phyloP scores from a whole-genome alignment of 2,888 invertebrate species.

The Leucophenga maculata region DNA sequence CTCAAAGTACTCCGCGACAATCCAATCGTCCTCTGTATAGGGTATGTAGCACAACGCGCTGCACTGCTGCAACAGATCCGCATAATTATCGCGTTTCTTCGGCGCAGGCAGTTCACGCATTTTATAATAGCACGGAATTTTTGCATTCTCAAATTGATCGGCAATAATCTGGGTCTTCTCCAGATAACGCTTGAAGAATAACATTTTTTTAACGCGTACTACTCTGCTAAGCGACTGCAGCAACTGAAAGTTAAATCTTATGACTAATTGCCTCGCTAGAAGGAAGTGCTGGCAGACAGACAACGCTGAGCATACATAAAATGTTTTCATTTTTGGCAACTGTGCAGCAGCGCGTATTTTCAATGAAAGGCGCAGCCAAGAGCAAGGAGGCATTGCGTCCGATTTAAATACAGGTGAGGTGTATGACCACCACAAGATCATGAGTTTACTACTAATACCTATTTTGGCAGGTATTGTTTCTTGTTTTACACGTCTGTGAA shows the following conservation, averaged over 20 bases:
- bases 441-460: no score
- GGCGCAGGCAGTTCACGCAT: conserved; percentile 61
- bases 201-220: conserved; percentile 53
- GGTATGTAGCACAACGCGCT: conserved; percentile 52
- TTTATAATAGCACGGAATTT: conserved; percentile 62
- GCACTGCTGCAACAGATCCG: conserved; percentile 55
- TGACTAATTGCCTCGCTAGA: neutral
- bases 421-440: no score
- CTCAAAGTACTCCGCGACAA: conserved; percentile 66
- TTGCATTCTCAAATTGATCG: conserved; percentile 58
- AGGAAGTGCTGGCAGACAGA: conserved; percentile 20
- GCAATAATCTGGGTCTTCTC: conserved; percentile 61
- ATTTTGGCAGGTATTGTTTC: no score
- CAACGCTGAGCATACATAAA: conserved; percentile 35
- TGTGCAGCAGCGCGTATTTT: neutral
- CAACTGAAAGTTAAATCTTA: neutral
- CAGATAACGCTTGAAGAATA: conserved; percentile 66
- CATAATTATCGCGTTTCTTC: conserved; percentile 49
- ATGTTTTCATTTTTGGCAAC: neutral
- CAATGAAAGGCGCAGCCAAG: neutral
- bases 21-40: conserved; percentile 63
- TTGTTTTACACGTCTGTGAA: no score
- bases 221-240: conserved; percentile 20
- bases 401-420: neutral
- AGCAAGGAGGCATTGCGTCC: neutral